phyloP scores from a whole-genome alignment of 2,797 vertebrate genomes.

The Diglossa cyanea region DNA sequence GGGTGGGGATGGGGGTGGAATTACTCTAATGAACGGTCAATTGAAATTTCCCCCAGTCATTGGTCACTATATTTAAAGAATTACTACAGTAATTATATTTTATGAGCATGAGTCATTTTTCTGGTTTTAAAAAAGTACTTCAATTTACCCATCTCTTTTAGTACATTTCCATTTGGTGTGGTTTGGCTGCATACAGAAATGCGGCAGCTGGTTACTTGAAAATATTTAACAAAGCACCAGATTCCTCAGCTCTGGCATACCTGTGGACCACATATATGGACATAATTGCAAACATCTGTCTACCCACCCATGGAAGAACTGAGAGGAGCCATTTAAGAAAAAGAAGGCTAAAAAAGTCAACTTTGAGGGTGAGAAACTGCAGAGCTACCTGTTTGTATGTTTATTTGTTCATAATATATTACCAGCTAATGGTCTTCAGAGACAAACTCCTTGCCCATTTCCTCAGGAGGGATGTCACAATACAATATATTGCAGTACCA shows the following conservation, averaged over 20 bases:
- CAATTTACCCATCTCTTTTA: conserved; percentile 71
- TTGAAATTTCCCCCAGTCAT: conserved; percentile 39
- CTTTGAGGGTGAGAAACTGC: conserved; percentile 27
- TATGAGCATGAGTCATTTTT: conserved; percentile 74
- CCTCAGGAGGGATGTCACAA: background rate
- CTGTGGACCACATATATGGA: conserved; percentile 75
- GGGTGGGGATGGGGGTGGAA: background rate
- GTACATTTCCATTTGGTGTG: conserved; percentile 81
- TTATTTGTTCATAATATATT: conserved; percentile 54
- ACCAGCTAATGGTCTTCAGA: conserved; percentile 8
- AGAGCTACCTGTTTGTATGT: conserved; percentile 27
- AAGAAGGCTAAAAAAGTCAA: conserved; percentile 64
- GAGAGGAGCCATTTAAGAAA: conserved; percentile 62
- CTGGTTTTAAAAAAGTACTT: conserved; percentile 74
- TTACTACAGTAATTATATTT: conserved; percentile 75
- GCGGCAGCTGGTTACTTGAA: conserved; percentile 73
- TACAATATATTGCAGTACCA: background rate
- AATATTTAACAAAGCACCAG: conserved; percentile 72
- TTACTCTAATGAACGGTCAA: conserved; percentile 36
- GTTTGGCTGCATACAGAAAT: conserved; percentile 70
- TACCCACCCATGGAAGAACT: conserved; percentile 67
- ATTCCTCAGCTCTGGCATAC: conserved; percentile 75
- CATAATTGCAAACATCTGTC: conserved; percentile 80
- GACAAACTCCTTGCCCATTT: background rate
- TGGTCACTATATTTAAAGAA: conserved; percentile 71